Percentiles rank a stretch among this genome's conserved stretches.
These are phyloP conservation scores for Malurus melanocephalus DNA, from an alignment of 2,113 vertebrate species.

Conservation along the genomic window DNA sequence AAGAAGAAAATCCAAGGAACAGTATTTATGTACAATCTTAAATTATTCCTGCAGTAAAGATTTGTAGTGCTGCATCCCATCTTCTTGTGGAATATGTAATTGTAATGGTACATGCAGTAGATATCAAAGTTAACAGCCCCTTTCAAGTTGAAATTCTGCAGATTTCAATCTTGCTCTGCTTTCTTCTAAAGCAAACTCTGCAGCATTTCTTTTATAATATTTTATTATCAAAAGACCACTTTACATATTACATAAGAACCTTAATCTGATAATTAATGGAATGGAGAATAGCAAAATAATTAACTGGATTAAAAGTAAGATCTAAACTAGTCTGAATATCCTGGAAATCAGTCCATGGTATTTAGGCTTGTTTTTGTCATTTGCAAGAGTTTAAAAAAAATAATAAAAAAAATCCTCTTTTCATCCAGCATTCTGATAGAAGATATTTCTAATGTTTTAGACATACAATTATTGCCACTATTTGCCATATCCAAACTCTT, in stretches of 20 bases:
- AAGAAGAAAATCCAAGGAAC: not conserved
- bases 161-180: not conserved
- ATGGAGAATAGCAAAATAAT: slow-evolving; percentile 28
- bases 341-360: not conserved
- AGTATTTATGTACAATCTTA: not conserved
- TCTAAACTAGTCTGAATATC: not conserved
- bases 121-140: not conserved
- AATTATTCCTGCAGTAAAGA: not conserved
- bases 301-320: slow-evolving; percentile 14
- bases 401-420: not conserved
- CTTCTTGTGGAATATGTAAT: not conserved
- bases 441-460: not conserved
- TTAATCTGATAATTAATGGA: slow-evolving; percentile 31
- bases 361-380: not conserved
- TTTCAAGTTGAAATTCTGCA: slow-evolving; percentile 1
- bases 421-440: not conserved
- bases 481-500: not conserved
- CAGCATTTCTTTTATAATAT: not conserved
- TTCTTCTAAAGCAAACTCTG: not conserved
- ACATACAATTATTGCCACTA: not conserved
- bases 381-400: not conserved
- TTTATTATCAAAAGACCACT: not conserved
- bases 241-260: not conserved
- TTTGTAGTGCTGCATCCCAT: not conserved
- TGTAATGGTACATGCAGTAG: not conserved